Evolutionary conservation across 2,113 vertebrate species (phyloP), one percentile per base, ranked within the genome.

Genomic region (Pontoporia blainvillei): DNA sequence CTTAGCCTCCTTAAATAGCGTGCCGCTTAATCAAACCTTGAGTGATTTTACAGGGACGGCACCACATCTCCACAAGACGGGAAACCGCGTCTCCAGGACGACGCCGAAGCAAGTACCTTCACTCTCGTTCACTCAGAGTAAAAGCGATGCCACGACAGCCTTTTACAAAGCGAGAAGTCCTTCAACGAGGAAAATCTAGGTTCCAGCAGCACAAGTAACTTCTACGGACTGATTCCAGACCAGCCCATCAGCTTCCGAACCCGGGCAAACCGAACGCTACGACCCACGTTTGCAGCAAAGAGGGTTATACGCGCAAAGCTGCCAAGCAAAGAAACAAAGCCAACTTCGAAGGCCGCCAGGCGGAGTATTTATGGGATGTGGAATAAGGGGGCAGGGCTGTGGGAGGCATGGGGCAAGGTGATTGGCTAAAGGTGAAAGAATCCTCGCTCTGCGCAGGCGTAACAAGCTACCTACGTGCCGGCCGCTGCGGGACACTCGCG

Each of bases 231-330:
- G 4, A 25, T 36, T 15, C 21, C 49, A 8, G n/a, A 2, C 21
- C 2, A 0, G 76, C 52, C 49, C 21, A 15, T 14, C 23, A 25
- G 76, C 52, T 79, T 57, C 52, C 25, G 21, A 57, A 36, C n/a
- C 21, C 36, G 34, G 21, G n/a, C 52, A 57, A 36, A n/a, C 52
- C 34, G 13, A 36, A 57, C 2, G n/a, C 13, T 9, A 13, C 15
- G 34, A 57, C 21, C n/a, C 76, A 36, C 21, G 12, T 4, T 8
- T 8, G 34, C 49, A 79, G 12, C 21, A 15, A 52, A 52, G 11
- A 79, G 0, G 6, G 3, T 1, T 25, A n/a, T 15, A 54, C 14
- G 4, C 49, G 14, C 13, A 49, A 49, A 49, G 10, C 2, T 11
- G 10, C 46, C 2, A 12, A 13, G 12, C 2, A 1, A 49, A 49